Evolutionary conservation across 2,113 vertebrate genomes (phyloP), one percentile per base, ranked within the genome.

Genomic region (Myotis brandtii): DNA sequence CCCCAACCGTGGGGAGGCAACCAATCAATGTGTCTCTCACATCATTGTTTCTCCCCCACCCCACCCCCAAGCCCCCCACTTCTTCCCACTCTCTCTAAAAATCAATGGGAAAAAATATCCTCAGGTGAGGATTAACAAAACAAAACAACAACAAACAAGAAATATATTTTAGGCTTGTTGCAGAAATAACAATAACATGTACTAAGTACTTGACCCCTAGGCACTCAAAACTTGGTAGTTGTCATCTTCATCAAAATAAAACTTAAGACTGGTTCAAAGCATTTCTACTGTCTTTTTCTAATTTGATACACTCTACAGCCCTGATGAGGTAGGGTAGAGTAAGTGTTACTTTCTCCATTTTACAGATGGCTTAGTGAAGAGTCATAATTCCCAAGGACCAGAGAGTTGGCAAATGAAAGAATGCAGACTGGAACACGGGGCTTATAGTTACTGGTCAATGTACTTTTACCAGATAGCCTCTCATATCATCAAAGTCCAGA

Each of bases 161-260:
- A 82, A 75, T 6, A 67, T 16, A 32, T 34, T 69, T 34, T 30
- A 52, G 14, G 67, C 32, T 73, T 91, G 48, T 86, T 73, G 25
- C 32, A 69, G 32, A 86, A 90, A 91, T 88, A 48, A 72, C 9
- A 56, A 6, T 54, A 81, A 54, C 27, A 56, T 21, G 2, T 52
- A 6, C 9, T 56, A 37, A 64, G 27, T 2, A 50, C 3, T 21
- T 72, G 46, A 43, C 21, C 34, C 83, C 59, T 23, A 13, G 34
- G 48, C 30, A 82, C 23, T 70, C 56, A 70, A 70, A 84, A 69
- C 48, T 64, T 69, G 34, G 32, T 50, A 76, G 32, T 17, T 76
- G 32, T 90, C 88, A 59, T 81, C 62, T 80, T 80, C 64, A 84
- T 54, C 64, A 91, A 80, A 94, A 93, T 67, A 88, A 94, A 96